Evolutionary conservation across 2,113 vertebrate genomes (phyloP).

Genomic region (Xenopus tropicalis): DNA sequence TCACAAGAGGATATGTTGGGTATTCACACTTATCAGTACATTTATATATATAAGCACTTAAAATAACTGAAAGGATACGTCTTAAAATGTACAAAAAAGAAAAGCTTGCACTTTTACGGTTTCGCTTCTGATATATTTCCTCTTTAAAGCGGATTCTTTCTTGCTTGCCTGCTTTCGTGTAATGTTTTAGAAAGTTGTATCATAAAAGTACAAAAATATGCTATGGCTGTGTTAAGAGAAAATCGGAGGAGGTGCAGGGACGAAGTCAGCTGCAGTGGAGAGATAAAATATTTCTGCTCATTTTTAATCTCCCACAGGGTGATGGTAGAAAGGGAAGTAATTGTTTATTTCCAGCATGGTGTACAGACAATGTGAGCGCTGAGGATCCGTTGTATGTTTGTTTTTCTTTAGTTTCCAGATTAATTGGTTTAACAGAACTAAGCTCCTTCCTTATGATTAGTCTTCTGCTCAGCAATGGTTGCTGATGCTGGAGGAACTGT

Average conservation of each 20-base stretch:
- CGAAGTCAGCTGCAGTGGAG: slow-evolving; percentile 36
- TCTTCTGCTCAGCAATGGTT: slow-evolving; percentile 17
- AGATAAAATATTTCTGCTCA: slow-evolving; percentile 52
- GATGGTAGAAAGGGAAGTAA: slow-evolving; percentile 46
- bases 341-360: slow-evolving; percentile 53
- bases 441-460: slow-evolving; percentile 34
- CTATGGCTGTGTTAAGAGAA: slow-evolving; percentile 22
- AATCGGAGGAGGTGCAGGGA: slow-evolving; percentile 45
- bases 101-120: no score
- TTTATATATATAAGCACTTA: no score
- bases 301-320: slow-evolving; percentile 52
- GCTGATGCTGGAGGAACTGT: slow-evolving; percentile 1
- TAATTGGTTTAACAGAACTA: slow-evolving; percentile 48
- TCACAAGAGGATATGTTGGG: no score
- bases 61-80: no score
- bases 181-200: no score
- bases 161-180: no score
- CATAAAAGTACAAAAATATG: no score
- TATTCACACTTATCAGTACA: no score
- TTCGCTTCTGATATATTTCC: no score
- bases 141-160: no score
- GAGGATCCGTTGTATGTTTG: slow-evolving; percentile 41
- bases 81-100: no score
- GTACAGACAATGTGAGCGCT: slow-evolving; percentile 46
- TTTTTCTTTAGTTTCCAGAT: slow-evolving; percentile 24